Evolutionary conservation across 2,113 vertebrate genomes (phyloP).

Genomic region (Ia io): DNA sequence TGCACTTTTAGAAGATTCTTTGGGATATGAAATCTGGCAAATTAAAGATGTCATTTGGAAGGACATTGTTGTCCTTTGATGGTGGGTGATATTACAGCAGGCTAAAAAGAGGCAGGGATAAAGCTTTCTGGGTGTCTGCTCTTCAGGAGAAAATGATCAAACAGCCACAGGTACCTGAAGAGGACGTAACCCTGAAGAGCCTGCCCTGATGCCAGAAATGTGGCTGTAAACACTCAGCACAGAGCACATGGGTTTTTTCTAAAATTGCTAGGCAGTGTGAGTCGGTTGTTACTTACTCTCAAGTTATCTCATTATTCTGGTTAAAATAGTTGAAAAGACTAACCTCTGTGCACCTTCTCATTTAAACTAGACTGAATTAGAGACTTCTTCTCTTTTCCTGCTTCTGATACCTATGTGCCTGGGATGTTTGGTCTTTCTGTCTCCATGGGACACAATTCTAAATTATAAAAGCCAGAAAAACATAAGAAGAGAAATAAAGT

Average conservation of each 20-base stretch:
- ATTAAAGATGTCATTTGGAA: slow-evolving; percentile 47
- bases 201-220: slow-evolving; percentile 80
- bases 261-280: not conserved
- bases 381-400: slow-evolving; percentile 83
- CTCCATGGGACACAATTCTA: slow-evolving; percentile 77
- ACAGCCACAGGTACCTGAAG: slow-evolving; percentile 82
- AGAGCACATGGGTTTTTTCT: slow-evolving; percentile 59
- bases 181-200: slow-evolving; percentile 82
- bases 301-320: slow-evolving; percentile 14
- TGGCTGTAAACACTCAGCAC: slow-evolving; percentile 81
- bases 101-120: slow-evolving; percentile 42
- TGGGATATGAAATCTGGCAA: slow-evolving; percentile 66
- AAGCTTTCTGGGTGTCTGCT: slow-evolving; percentile 78
- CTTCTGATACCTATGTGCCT: slow-evolving; percentile 79
- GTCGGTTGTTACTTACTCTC: not conserved
- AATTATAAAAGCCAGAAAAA: slow-evolving; percentile 87
- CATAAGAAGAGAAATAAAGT: slow-evolving; percentile 84
- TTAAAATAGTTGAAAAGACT: slow-evolving; percentile 39
- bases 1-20: not conserved
- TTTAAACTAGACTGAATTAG: slow-evolving; percentile 84
- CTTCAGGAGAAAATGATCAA: slow-evolving; percentile 85
- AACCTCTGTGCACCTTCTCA: slow-evolving; percentile 52
- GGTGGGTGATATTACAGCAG: not conserved
- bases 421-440: slow-evolving; percentile 79
- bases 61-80: slow-evolving; percentile 34